Conservation (phyloP, 92 coral and sea anemone genomes). For the Porites cylindrica region DNA sequence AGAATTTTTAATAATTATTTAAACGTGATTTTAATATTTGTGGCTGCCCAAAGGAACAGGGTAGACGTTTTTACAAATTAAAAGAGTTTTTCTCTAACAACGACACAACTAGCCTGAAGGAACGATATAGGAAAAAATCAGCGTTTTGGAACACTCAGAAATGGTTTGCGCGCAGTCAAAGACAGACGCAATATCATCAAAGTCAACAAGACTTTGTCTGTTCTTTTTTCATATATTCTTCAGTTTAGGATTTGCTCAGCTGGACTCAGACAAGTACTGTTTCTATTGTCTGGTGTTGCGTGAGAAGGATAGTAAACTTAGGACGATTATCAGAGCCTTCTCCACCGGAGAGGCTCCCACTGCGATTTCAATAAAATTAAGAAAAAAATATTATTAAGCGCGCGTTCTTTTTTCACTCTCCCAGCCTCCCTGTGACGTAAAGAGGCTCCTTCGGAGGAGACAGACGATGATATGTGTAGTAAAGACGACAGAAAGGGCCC, state of each 20-base stretch:
- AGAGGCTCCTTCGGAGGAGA: no score
- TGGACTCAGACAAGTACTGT: not conserved
- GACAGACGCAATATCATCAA: not conserved
- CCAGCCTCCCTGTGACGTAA: no score
- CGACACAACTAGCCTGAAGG: not conserved
- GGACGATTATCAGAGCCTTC: no score
- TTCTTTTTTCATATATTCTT: no score
- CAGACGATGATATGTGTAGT: no score
- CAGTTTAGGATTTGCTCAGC: not conserved
- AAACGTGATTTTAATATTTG: no score
- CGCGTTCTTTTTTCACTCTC: no score
- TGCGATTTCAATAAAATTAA: no score
- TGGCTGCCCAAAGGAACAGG: not conserved
- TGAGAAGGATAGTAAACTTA: not conserved
- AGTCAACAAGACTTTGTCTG: no score
- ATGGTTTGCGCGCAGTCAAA: not conserved
- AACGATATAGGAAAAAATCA: slow-evolving; percentile 2
- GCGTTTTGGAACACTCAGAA: not conserved
- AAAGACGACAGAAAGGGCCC: no score
- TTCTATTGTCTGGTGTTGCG: not conserved
- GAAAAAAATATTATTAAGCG: no score
- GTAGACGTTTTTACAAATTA: not conserved
- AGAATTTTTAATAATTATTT: not conserved
- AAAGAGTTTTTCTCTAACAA: not conserved
- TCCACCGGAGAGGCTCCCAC: no score